A percentile compares a stretch with the other conserved stretches of the same genome.
These are phyloP conservation scores for Aplocera efformata DNA, from an alignment of 2,888 invertebrate species.

Conservation along the genomic window DNA sequence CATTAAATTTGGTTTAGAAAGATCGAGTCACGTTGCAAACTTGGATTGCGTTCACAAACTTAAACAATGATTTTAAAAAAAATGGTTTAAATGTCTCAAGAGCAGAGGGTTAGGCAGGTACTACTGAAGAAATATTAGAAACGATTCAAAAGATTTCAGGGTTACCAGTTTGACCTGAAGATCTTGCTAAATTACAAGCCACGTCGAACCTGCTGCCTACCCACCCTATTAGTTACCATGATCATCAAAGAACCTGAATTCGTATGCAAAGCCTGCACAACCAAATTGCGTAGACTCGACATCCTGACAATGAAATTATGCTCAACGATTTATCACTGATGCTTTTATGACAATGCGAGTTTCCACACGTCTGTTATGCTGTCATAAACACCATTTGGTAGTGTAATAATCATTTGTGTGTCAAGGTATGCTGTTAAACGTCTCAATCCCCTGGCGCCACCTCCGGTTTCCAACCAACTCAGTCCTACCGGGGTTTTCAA, in stretches of 20 bases:
- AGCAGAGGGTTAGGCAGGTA: too few relatives aligned
- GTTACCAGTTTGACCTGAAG: too few relatives aligned
- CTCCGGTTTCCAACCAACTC: conserved; percentile 39
- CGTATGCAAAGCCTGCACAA: neutral
- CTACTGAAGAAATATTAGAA: too few relatives aligned
- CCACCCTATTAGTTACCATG: too few relatives aligned
- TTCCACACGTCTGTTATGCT: conserved; percentile 32
- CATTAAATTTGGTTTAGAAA: too few relatives aligned
- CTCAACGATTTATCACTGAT: conserved; percentile 23
- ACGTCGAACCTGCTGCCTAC: too few relatives aligned
- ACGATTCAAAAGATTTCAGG: too few relatives aligned
- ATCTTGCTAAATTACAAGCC: too few relatives aligned
- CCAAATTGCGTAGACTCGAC: neutral
- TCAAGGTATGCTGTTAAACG: conserved; percentile 47
- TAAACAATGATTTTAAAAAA: too few relatives aligned
- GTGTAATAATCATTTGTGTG: conserved; percentile 42
- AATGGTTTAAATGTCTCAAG: too few relatives aligned
- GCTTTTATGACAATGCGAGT: conserved; percentile 20
- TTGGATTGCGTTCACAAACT: too few relatives aligned
- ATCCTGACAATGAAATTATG: conserved; percentile 15
- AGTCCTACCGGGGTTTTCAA: conserved; percentile 17
- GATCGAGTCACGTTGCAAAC: too few relatives aligned
- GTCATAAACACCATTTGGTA: conserved; percentile 41
- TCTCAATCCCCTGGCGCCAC: conserved; percentile 61
- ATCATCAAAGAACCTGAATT: neutral